Evolutionary conservation across 64 coral and sea anemone species (phyloP).

Genomic region (Orbicella faveolata): DNA sequence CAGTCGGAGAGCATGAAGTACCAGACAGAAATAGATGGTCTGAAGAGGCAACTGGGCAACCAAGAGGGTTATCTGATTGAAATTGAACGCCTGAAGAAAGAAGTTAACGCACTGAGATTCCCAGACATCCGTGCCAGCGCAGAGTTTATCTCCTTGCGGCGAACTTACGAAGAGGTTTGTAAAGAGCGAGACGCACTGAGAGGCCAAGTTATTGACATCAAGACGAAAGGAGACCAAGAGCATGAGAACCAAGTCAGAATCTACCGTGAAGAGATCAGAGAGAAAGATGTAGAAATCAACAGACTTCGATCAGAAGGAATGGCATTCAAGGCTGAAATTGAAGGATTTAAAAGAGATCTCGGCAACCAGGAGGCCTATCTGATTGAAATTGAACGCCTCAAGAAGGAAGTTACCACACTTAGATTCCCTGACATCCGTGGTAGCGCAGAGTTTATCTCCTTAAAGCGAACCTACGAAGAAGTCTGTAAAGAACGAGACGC

Average conservation of each 20-base stretch:
- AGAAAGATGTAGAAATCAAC: slow-evolving; percentile 32
- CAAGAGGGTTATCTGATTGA: neutral
- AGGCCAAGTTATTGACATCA: slow-evolving; percentile 29
- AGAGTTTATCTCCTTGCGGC: neutral
- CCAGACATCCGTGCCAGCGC: neutral
- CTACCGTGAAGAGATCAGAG: slow-evolving; percentile 30
- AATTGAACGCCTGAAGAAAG: neutral
- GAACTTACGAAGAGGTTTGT: slow-evolving; percentile 7
- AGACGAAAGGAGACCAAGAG: slow-evolving; percentile 36
- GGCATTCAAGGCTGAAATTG: slow-evolving; percentile 32
- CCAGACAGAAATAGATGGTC: neutral
- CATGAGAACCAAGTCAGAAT: slow-evolving; percentile 6
- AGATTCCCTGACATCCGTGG: neutral
- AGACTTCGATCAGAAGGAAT: slow-evolving; percentile 16
- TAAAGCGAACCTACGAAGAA: too few relatives aligned
- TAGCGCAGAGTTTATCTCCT: too few relatives aligned
- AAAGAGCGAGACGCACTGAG: slow-evolving; percentile 37
- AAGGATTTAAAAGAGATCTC: slow-evolving; percentile 15
- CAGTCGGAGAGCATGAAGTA: neutral
- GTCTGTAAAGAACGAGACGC: too few relatives aligned
- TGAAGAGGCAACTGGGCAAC: neutral
- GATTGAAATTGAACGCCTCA: slow-evolving; percentile 20
- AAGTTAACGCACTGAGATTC: neutral
- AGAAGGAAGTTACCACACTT: slow-evolving; percentile 12
- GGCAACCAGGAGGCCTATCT: slow-evolving; percentile 21